Percentiles rank a stretch among this genome's conserved stretches.
Conservation (phyloP, 1,140 invertebrate species). For the Oncopodura yosiiana region DNA sequence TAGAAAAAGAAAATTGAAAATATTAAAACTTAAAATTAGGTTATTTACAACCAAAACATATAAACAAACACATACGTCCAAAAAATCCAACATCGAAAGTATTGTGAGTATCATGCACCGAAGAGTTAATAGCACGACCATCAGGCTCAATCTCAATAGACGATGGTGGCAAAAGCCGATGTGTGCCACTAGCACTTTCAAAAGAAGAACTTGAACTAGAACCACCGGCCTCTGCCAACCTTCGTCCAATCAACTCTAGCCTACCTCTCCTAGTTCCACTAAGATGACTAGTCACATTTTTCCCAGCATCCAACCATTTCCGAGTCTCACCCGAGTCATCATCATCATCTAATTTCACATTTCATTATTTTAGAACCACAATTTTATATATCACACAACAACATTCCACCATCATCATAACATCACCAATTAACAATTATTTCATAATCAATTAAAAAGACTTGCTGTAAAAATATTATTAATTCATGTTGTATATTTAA, state of each 20-base stretch:
- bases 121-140: background rate
- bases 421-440: background rate
- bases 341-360: too few species aligned
- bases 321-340: too few species aligned
- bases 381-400: constrained; percentile 1
- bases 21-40: background rate
- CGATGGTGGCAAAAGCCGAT: too few species aligned
- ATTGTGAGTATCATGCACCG: constrained; percentile 1
- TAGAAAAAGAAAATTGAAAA: constrained; percentile 3
- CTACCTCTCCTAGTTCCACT: too few species aligned
- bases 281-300: too few species aligned
- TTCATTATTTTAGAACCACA: background rate
- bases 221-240: too few species aligned
- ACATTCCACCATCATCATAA: background rate
- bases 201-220: too few species aligned
- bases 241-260: too few species aligned
- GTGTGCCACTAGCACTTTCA: too few species aligned
- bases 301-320: too few species aligned
- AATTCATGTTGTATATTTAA: background rate
- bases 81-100: constrained; percentile 4
- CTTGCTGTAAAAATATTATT: background rate
- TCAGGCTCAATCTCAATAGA: background rate
- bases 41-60: constrained; percentile 6
- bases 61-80: constrained; percentile 7
- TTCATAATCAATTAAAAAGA: background rate